These are phyloP conservation scores for Chionoecetes opilio DNA, from an alignment of 1,140 invertebrate genomes.

Conservation along the genomic window DNA sequence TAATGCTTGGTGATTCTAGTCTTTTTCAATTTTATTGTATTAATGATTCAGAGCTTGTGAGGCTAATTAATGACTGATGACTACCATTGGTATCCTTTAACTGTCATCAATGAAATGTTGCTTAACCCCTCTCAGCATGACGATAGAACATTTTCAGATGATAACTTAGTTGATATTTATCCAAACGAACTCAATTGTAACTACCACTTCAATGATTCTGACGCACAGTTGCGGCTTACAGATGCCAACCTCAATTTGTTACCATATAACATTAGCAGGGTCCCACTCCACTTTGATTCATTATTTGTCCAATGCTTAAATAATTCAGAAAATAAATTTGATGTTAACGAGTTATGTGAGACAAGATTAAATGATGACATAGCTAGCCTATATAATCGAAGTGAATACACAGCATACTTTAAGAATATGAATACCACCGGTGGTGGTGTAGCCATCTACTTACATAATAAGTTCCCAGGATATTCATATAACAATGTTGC, in stretches of 20 bases:
- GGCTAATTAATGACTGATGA: background rate
- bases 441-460: conserved; percentile 34
- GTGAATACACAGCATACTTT: background rate
- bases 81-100: background rate
- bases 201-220: background rate
- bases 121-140: background rate
- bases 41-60: background rate
- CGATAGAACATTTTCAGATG: background rate
- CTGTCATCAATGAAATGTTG: background rate
- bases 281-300: background rate
- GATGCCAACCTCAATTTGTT: conserved; percentile 19
- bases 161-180: background rate
- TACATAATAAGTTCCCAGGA: background rate
- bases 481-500: background rate
- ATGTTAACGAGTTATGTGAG: background rate
- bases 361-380: conserved; percentile 23
- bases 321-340: background rate
- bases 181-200: background rate
- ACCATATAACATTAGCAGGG: background rate
- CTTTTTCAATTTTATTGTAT: background rate
- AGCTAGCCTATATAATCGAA: conserved; percentile 13
- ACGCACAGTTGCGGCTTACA: background rate
- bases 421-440: background rate
- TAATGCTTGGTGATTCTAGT: background rate
- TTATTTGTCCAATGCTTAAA: conserved; percentile 7